These are phyloP conservation scores for Cybosia mesomella DNA, from an alignment of 2,888 invertebrate species.

Conservation along the genomic window DNA sequence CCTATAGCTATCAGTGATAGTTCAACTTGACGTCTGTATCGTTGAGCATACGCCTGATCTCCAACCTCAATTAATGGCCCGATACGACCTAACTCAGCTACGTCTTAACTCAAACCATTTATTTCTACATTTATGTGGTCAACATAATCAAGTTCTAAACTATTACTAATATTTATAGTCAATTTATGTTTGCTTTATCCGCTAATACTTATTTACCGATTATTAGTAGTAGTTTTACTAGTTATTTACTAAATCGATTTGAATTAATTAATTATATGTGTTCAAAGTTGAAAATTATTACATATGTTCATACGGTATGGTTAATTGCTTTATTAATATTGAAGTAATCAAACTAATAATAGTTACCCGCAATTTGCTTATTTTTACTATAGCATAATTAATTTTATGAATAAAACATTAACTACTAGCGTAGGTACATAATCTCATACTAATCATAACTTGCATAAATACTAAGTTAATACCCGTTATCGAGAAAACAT, in stretches of 20 bases:
- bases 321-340: neutral
- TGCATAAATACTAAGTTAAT: neutral
- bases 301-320: conserved; percentile 12
- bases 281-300: conserved; percentile 34
- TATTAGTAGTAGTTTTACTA: too few species aligned
- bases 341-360: neutral
- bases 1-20: conserved; percentile 28
- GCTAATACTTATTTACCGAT: conserved; percentile 43
- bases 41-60: conserved; percentile 51
- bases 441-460: neutral
- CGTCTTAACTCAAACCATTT: conserved; percentile 50
- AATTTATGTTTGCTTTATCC: conserved; percentile 39
- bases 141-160: conserved; percentile 34
- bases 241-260: conserved; percentile 42
- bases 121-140: conserved; percentile 53
- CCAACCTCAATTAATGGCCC: conserved; percentile 57
- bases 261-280: conserved; percentile 37
- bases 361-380: neutral
- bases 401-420: conserved; percentile 9
- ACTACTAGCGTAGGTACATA: neutral
- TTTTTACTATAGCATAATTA: neutral
- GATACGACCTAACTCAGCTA: conserved; percentile 47
- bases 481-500: neutral
- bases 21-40: conserved; percentile 43
- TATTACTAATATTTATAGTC: conserved; percentile 44